A percentile compares a stretch with the other conserved stretches of the same genome.
Evolutionary conservation across 2,888 invertebrate genomes (phyloP).

Genomic region (Achlya flavicornis): DNA sequence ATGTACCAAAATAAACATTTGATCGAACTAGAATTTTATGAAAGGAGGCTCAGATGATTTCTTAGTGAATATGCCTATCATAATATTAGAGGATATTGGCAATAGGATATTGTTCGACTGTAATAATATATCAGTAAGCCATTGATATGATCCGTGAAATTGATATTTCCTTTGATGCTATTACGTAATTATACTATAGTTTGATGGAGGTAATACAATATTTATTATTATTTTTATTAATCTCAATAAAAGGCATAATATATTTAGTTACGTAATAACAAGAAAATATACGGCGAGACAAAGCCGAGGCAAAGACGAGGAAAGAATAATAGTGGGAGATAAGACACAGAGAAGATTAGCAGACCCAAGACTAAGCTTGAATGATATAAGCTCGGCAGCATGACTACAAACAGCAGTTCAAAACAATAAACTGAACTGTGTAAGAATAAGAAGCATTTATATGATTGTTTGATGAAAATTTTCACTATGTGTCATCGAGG

Average conservation of each 20-base stretch:
- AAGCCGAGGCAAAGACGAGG: no score
- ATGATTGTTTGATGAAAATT: not conserved
- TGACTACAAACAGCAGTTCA: no score
- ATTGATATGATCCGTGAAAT: not conserved
- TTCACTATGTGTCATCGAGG: not conserved
- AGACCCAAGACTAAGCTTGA: no score
- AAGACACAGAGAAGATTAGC: no score
- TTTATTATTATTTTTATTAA: no score
- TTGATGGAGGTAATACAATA: not conserved
- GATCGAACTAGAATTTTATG: conserved; percentile 15
- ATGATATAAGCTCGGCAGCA: no score
- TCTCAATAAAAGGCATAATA: no score
- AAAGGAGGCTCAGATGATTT: conserved; percentile 18
- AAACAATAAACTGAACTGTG: no score
- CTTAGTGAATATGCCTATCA: conserved; percentile 26
- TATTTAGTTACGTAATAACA: no score
- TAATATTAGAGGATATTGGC: conserved; percentile 20
- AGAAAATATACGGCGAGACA: no score
- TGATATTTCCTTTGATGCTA: not conserved
- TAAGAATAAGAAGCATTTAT: no score
- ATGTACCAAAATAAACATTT: not conserved
- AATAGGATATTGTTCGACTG: not conserved
- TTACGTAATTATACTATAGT: not conserved
- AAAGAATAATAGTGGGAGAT: no score
- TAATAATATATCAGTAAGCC: not conserved